Evolutionary conservation across 2,888 invertebrate species (phyloP).

Genomic region (Gryllus longicercus): DNA sequence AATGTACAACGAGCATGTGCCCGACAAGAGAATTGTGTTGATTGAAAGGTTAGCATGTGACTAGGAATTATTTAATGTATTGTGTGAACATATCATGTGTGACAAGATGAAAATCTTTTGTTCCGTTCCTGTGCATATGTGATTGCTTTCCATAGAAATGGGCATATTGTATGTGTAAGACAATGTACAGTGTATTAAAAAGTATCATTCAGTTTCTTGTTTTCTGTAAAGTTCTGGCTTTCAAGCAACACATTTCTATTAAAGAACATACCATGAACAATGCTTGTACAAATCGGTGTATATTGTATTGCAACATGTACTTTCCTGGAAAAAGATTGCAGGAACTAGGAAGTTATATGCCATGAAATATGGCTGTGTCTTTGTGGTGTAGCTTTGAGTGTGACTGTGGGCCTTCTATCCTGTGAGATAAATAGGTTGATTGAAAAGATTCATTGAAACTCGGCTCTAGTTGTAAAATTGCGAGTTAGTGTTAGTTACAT

Average conservation of each 20-base stretch:
- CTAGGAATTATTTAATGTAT: conserved; percentile 19
- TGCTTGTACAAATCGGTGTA: conserved; percentile 29
- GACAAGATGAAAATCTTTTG: conserved; percentile 23
- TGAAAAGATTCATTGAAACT: conserved; percentile 23
- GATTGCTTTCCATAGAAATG: background rate
- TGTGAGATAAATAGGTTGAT: conserved; percentile 25
- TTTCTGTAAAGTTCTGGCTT: conserved; percentile 11
- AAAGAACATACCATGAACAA: conserved; percentile 21
- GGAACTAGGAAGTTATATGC: background rate
- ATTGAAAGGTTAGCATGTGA: conserved; percentile 30
- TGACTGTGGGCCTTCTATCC: conserved; percentile 30
- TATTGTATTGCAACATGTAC: conserved; percentile 24
- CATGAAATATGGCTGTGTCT: conserved; percentile 17
- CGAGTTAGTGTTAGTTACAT: conserved; percentile 25
- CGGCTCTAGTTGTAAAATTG: conserved; percentile 31
- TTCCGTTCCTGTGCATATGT: background rate
- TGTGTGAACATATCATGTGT: conserved; percentile 30
- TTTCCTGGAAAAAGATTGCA: background rate
- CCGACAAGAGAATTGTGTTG: conserved; percentile 34
- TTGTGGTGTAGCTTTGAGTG: conserved; percentile 33
- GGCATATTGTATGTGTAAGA: background rate
- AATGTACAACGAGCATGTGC: conserved; percentile 29
- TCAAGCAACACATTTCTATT: conserved; percentile 29
- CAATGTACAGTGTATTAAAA: conserved; percentile 17
- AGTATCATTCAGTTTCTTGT: background rate